Conservation (phyloP, 2,888 invertebrate species). For the Cistogaster globosa region DNA sequence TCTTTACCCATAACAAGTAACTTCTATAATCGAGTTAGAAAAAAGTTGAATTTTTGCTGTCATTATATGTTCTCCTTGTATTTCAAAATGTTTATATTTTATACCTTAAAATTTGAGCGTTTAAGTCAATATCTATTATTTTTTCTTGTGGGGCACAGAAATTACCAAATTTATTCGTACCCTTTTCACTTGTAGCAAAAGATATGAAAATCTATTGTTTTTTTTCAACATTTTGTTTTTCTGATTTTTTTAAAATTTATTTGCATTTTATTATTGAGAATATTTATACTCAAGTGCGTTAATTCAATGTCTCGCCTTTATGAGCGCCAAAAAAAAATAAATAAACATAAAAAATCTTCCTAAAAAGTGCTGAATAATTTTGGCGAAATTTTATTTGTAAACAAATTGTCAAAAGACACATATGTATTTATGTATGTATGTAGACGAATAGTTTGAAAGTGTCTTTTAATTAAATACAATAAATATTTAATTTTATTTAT, state of each 20-base stretch:
- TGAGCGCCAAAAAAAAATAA: slow-evolving; percentile 19
- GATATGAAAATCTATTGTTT: too few species aligned
- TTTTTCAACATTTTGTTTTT: background rate
- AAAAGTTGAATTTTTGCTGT: too few species aligned
- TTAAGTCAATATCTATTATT: too few species aligned
- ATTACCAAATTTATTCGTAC: too few species aligned
- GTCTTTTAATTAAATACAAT: slow-evolving; percentile 50
- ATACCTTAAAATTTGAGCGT: too few species aligned
- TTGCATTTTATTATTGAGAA: slow-evolving; percentile 5
- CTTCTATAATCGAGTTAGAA: too few species aligned
- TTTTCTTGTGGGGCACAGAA: too few species aligned
- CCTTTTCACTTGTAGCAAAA: too few species aligned
- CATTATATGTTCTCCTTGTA: too few species aligned
- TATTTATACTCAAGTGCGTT: slow-evolving; percentile 51
- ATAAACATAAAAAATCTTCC: background rate
- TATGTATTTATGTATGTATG: slow-evolving; percentile 21
- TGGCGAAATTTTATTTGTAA: slow-evolving; percentile 56
- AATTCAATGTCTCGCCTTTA: slow-evolving; percentile 68
- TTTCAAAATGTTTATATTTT: too few species aligned
- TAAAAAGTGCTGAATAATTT: slow-evolving; percentile 40
- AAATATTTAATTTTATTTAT: slow-evolving; percentile 47
- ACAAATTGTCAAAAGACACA: slow-evolving; percentile 19
- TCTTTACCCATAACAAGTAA: too few species aligned
- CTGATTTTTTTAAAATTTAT: background rate
- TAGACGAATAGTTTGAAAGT: slow-evolving; percentile 27